phyloP scores from a whole-genome alignment of 2,113 vertebrate species.

The Diadophis punctatus region DNA sequence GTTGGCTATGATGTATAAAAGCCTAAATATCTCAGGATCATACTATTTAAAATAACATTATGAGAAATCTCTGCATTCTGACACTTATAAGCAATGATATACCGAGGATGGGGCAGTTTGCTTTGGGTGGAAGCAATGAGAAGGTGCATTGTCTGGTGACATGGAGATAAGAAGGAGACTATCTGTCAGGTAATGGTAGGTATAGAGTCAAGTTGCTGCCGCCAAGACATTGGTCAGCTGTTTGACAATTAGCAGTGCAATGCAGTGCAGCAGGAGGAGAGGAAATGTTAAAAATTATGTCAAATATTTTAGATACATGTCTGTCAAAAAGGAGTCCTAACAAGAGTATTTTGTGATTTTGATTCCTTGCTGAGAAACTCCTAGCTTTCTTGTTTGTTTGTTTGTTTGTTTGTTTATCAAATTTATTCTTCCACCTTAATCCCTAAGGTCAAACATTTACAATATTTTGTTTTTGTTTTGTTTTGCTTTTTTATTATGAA shows the following conservation, averaged over 20 bases:
- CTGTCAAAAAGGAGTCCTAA: background rate
- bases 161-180: background rate
- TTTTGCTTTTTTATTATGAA: background rate
- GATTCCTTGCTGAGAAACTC: background rate
- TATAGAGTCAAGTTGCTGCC: background rate
- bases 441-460: background rate
- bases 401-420: background rate
- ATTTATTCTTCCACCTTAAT: background rate
- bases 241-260: background rate
- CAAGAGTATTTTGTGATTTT: background rate
- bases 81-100: background rate
- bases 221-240: background rate
- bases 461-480: background rate
- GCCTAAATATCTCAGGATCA: background rate
- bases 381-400: background rate
- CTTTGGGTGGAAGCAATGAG: background rate
- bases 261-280: background rate
- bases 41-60: background rate
- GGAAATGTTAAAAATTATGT: background rate
- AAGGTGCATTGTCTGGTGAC: background rate
- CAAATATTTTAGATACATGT: background rate
- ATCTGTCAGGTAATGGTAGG: background rate
- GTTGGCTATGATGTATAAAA: background rate
- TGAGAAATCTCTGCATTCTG: background rate
- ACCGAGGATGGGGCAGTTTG: background rate